Evolutionary conservation across 2,888 invertebrate species (phyloP).

Genomic region (Parnassius mnemosyne): DNA sequence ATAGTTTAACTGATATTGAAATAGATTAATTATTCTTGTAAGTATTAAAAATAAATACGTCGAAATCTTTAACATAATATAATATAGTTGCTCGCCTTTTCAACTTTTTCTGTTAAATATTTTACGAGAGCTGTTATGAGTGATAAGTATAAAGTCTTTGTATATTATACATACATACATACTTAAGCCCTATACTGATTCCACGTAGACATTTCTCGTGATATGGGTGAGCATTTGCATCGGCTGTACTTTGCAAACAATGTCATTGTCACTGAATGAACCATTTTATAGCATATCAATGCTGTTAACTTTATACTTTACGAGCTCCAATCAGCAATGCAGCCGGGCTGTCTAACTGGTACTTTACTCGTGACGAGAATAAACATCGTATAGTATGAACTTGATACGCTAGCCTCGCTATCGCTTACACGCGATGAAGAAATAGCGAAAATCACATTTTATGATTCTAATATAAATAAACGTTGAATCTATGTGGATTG

Average conservation of each 20-base stretch:
- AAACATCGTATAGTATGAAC: slow-evolving; percentile 32
- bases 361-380: slow-evolving; percentile 53
- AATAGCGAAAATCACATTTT: not conserved
- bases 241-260: slow-evolving; percentile 33
- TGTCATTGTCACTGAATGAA: slow-evolving; percentile 52
- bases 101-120: no score
- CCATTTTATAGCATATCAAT: slow-evolving; percentile 56
- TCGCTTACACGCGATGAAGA: slow-evolving; percentile 1
- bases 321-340: slow-evolving; percentile 38
- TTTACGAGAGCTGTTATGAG: no score
- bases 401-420: slow-evolving; percentile 6
- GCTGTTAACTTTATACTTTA: slow-evolving; percentile 57
- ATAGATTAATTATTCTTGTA: no score
- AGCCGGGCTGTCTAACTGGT: slow-evolving; percentile 63
- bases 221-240: slow-evolving; percentile 18
- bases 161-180: slow-evolving; percentile 1
- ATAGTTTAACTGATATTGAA: no score
- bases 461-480: not conserved
- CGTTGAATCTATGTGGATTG: no score
- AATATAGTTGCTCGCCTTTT: no score
- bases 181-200: not conserved
- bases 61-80: no score
- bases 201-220: not conserved
- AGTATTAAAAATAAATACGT: no score
- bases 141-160: no score